Evolutionary conservation across 2,888 invertebrate genomes (phyloP), one percentile per base, ranked within the genome.

Genomic region (Pegoplata infirma): DNA sequence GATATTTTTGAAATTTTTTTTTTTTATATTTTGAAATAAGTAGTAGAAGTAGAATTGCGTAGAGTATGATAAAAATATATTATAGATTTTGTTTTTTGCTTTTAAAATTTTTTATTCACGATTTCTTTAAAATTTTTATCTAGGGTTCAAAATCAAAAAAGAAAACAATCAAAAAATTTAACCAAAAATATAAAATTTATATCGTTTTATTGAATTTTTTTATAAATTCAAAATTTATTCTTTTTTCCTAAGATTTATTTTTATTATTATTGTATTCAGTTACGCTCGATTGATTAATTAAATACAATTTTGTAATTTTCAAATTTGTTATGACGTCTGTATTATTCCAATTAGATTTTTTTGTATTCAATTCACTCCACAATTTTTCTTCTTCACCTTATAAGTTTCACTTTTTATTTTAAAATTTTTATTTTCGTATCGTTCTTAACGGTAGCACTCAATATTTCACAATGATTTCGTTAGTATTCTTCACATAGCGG

Each of bases 381-480:
- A n/a, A n/a, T n/a, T 67, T 51, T 21, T 23, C 10, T 47, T 61
- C 28, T 49, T 12, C 10, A 32, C 3, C 19, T 47, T 17, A 59
- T 23, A 44, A 23, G 10, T 49, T 64, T 51, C 1, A 25, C n/a
- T 25, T 66, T 51, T 12, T n/a, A n/a, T 40, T 51, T 32, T 12
- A 12, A 17, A 28, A 47, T 63, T 61, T 14, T 47, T 69, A 53
- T 66, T n/a, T n/a, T 66, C 28, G 44, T 46, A 44, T 63, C 36
- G 78, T 66, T 68, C 67, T 75, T 67, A 49, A 75, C 79, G 67
- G 23, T 44, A 32, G 61, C 79, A 79, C 79, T 63, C 25, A 56
- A 63, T 63, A 63, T 79, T 75, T 79, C 67, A 79, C 67, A 75
- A 75, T 75, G 74, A 75, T 71, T 66, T 61, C 23, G 49, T 71